A percentile compares a stretch with the other conserved stretches of the same genome.
These are phyloP conservation scores for Sebastes diploproa DNA, from an alignment of 2,797 vertebrate species.

Conservation along the genomic window DNA sequence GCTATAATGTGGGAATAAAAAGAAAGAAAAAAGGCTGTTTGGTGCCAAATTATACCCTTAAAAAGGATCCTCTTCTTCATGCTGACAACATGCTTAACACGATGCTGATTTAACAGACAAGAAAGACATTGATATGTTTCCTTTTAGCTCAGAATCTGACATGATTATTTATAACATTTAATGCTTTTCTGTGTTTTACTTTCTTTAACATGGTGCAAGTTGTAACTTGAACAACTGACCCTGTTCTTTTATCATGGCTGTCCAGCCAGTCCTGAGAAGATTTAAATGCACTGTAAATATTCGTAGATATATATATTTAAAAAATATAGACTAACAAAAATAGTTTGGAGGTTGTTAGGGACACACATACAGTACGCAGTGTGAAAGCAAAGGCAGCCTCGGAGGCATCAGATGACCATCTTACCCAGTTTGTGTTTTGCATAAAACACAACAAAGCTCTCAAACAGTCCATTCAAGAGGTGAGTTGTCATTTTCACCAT, in stretches of 20 bases:
- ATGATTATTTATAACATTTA: neutral
- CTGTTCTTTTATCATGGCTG: neutral
- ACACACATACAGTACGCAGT: neutral
- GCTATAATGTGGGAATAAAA: neutral
- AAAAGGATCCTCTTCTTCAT: neutral
- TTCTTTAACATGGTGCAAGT: neutral
- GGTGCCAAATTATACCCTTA: too few relatives aligned
- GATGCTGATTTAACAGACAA: neutral
- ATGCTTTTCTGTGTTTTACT: neutral
- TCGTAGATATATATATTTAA: neutral
- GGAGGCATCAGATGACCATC: neutral
- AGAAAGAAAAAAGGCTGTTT: neutral
- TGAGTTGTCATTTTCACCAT: neutral
- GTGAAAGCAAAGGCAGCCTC: neutral
- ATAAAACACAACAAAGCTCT: neutral
- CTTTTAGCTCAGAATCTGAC: neutral
- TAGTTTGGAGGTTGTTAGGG: neutral
- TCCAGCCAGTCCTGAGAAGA: neutral
- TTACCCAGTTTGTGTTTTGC: neutral
- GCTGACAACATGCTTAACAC: neutral
- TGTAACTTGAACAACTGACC: neutral
- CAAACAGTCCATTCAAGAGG: neutral
- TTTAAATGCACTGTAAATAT: neutral
- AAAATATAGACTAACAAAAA: too few relatives aligned
- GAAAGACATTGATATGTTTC: neutral